A percentile compares a stretch with the other conserved stretches of the same genome.
These are phyloP conservation scores for Upupa epops DNA, from an alignment of 2,113 vertebrate species.

Conservation along the genomic window DNA sequence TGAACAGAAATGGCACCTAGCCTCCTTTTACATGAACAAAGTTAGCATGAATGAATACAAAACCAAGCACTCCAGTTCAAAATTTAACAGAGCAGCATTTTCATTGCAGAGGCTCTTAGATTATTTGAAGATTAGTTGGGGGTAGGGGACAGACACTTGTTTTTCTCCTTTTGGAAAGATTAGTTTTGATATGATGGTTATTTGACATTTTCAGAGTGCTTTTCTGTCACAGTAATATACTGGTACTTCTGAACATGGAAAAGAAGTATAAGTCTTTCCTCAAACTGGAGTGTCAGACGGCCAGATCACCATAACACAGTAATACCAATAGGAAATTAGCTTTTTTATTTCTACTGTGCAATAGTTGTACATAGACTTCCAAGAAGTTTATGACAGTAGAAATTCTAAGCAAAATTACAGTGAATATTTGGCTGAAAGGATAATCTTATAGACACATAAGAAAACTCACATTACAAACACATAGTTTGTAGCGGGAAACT, in stretches of 20 bases:
- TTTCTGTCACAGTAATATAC: not conserved
- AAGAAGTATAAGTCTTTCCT: not conserved
- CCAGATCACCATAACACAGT: not conserved
- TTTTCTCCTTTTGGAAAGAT: not conserved
- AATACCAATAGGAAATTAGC: not conserved
- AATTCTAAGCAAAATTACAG: not conserved
- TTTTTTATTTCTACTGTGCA: not conserved
- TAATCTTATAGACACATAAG: not conserved
- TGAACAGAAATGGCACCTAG: not conserved
- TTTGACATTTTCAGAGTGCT: not conserved
- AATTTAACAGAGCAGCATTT: not conserved
- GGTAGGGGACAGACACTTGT: fast-evolving
- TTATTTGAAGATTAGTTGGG: not conserved
- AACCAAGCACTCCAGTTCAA: not conserved
- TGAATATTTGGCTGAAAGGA: not conserved
- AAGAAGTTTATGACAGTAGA: not conserved
- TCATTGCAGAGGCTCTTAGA: not conserved
- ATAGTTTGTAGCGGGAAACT: not conserved
- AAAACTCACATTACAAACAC: not conserved
- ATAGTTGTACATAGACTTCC: not conserved
- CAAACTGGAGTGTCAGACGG: not conserved
- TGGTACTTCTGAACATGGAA: not conserved
- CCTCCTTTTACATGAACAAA: not conserved
- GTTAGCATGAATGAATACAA: not conserved
- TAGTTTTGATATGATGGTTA: not conserved